A percentile compares a stretch with the other conserved stretches of the same genome.
Conservation (phyloP, 2,888 invertebrate genomes). For the Sinelater perroti region DNA sequence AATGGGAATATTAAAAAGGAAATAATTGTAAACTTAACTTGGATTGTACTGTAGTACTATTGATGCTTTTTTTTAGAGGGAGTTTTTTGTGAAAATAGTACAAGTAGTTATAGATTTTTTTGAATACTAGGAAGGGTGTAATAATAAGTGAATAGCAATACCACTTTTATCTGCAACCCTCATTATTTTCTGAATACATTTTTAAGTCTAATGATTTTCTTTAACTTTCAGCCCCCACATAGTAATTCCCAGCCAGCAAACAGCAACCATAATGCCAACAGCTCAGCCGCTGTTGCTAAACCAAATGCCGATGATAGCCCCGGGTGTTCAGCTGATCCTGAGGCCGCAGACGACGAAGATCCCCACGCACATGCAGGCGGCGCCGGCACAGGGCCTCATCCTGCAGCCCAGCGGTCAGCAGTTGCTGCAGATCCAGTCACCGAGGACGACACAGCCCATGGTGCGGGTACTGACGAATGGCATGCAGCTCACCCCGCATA, state of each 20-base stretch:
- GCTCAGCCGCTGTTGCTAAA: slow-evolving; percentile 58
- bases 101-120: too few relatives aligned
- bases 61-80: too few relatives aligned
- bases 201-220: slow-evolving; percentile 25
- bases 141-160: too few relatives aligned
- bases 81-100: too few relatives aligned
- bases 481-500: slow-evolving; percentile 43
- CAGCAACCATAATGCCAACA: slow-evolving; percentile 58
- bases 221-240: slow-evolving; percentile 58
- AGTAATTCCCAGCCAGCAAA: slow-evolving; percentile 56
- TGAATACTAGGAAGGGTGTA: too few relatives aligned
- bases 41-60: too few relatives aligned
- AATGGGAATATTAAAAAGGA: too few relatives aligned
- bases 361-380: slow-evolving; percentile 54
- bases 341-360: slow-evolving; percentile 69
- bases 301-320: slow-evolving; percentile 62
- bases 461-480: slow-evolving; percentile 72
- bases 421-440: slow-evolving; percentile 53
- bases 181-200: too few relatives aligned
- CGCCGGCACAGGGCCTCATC: slow-evolving; percentile 56
- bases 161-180: too few relatives aligned
- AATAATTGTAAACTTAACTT: too few relatives aligned
- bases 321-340: slow-evolving; percentile 76
- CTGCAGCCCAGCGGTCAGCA: slow-evolving; percentile 56
- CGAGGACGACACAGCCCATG: slow-evolving; percentile 61